Percentiles rank a stretch among this genome's conserved stretches.
Evolutionary conservation across 2,113 vertebrate genomes (phyloP).

Genomic region (Phoxinus phoxinus): DNA sequence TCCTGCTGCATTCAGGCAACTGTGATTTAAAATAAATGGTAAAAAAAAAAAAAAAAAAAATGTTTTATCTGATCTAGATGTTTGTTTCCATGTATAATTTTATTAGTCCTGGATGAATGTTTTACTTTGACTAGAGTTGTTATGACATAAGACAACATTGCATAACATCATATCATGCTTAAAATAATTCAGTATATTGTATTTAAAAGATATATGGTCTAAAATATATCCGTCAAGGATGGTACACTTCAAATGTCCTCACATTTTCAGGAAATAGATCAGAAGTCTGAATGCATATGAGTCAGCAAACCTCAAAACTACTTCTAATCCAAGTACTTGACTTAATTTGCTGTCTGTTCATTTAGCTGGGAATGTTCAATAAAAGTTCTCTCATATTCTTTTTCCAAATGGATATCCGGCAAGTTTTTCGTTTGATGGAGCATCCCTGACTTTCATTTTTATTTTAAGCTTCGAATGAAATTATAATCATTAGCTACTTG

Average conservation of each 20-base stretch:
- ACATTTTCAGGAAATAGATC: conserved; percentile 29
- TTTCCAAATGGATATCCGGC: conserved; percentile 3
- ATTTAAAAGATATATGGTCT: conserved; percentile 49
- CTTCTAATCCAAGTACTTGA: conserved; percentile 45
- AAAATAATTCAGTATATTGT: conserved; percentile 31
- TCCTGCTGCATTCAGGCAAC: conserved; percentile 87
- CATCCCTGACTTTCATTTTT: neutral
- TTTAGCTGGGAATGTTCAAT: conserved; percentile 46
- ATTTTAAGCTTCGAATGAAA: neutral
- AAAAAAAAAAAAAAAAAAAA: neutral
- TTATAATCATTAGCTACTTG: neutral
- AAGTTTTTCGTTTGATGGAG: neutral
- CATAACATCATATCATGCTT: conserved; percentile 27
- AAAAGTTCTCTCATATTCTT: conserved; percentile 4
- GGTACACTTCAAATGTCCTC: conserved; percentile 5
- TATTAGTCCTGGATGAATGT: conserved; percentile 51
- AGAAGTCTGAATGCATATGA: conserved; percentile 20
- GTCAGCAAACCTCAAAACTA: conserved; percentile 32
- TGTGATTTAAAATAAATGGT: conserved; percentile 78
- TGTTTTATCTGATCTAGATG: conserved; percentile 67
- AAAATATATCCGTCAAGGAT: conserved; percentile 35
- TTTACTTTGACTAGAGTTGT: conserved; percentile 45
- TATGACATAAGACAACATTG: conserved; percentile 26
- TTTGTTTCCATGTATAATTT: conserved; percentile 43
- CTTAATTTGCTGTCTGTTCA: conserved; percentile 18